These are phyloP conservation scores for Pterostichus niger DNA, from an alignment of 2,888 invertebrate species.

Conservation along the genomic window DNA sequence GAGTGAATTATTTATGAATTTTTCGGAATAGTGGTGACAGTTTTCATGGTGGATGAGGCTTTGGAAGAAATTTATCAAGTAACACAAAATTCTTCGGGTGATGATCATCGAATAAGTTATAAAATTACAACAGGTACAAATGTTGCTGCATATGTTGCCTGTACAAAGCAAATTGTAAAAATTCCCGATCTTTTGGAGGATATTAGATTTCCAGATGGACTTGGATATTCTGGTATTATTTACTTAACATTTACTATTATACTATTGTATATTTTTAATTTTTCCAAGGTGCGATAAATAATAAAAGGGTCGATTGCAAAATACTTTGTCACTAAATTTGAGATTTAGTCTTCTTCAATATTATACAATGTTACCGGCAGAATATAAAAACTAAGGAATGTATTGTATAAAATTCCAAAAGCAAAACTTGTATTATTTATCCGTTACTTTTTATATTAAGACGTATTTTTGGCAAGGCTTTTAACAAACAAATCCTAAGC, in stretches of 20 bases:
- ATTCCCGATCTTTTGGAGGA: constrained; percentile 80
- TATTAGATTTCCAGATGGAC: constrained; percentile 80
- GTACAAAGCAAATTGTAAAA: constrained; percentile 79
- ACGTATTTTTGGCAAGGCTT: too few relatives aligned
- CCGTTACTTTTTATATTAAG: too few relatives aligned
- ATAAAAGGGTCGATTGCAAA: too few relatives aligned
- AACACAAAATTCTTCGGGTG: constrained; percentile 77
- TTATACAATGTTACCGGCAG: too few relatives aligned
- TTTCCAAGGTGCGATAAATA: too few relatives aligned
- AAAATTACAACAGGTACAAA: constrained; percentile 80
- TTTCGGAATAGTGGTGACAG: constrained; percentile 74
- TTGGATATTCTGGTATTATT: constrained; percentile 74
- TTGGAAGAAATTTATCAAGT: constrained; percentile 80
- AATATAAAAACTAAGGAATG: too few relatives aligned
- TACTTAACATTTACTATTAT: neutral
- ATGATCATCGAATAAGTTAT: constrained; percentile 80
- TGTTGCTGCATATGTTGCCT: constrained; percentile 81
- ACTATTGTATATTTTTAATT: too few relatives aligned
- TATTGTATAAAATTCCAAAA: too few relatives aligned
- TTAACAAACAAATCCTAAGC: too few relatives aligned
- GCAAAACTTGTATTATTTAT: too few relatives aligned
- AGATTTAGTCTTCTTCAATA: too few relatives aligned
- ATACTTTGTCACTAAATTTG: too few relatives aligned
- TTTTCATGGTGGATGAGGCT: constrained; percentile 80
- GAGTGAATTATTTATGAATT: neutral